Conservation (phyloP, 2,888 invertebrate species). For the Lepetodrilus schrolli region DNA sequence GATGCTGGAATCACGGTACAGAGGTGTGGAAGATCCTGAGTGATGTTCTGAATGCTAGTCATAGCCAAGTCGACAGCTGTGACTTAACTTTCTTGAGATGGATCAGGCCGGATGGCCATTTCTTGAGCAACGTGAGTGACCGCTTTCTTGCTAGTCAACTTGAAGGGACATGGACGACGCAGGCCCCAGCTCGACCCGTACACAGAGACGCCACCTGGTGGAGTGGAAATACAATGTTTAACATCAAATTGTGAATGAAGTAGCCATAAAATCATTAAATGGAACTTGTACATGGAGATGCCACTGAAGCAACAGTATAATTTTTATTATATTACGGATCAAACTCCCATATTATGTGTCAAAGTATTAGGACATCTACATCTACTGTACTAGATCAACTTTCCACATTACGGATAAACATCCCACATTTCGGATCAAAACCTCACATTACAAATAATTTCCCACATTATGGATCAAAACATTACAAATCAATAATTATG, state of each 20-base stretch:
- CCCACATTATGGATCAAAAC: too few relatives aligned
- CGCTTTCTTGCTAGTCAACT: conserved; percentile 70
- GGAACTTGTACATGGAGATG: too few relatives aligned
- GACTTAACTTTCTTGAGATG: conserved; percentile 54
- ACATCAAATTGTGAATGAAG: too few relatives aligned
- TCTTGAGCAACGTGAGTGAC: conserved; percentile 63
- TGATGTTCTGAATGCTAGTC: background rate
- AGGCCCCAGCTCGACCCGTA: conserved; percentile 91
- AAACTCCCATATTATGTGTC: too few relatives aligned
- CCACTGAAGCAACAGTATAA: background rate
- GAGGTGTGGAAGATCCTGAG: conserved; percentile 7
- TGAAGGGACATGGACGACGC: conserved; percentile 80
- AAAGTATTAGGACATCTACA: too few relatives aligned
- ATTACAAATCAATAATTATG: too few relatives aligned
- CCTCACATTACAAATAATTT: too few relatives aligned
- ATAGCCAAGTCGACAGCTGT: conserved; percentile 36
- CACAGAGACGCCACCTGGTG: conserved; percentile 85
- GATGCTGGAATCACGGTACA: background rate
- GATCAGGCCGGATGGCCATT: conserved; percentile 67
- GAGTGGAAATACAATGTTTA: too few relatives aligned
- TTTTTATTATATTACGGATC: background rate
- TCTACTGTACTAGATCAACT: too few relatives aligned
- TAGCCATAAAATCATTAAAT: background rate
- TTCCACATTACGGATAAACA: too few relatives aligned
- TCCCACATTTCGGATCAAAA: too few relatives aligned